Evolutionary conservation across 2,797 vertebrate genomes (phyloP), one percentile per base, ranked within the genome.

Genomic region (Onychomys torridus): DNA sequence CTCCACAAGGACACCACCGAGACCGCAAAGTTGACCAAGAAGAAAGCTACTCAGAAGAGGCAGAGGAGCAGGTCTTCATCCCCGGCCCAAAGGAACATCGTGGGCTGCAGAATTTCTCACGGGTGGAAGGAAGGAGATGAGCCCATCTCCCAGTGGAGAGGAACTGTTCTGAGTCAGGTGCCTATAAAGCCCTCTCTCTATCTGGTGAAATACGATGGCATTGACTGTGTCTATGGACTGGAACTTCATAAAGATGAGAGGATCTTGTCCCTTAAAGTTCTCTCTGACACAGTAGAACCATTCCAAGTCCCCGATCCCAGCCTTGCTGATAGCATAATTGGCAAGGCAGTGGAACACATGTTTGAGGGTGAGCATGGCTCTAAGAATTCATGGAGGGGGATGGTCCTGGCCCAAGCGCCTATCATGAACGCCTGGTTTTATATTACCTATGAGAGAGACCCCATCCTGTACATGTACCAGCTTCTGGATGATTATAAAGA

Each of bases 371-470:
- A 99, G 77, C 99, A 99, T 89, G 99, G 99, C 37, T 99, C 99
- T 9, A 99, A 99, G 97, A 99, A 99, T 98, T 99, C 99, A 91
- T 99, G 99, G 99, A 98, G 99, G 97, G 99, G 99, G 34, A 99
- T 99, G 99, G 99, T 99, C 0, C 98, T 99, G 97, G 99, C 99
- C 96, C 99, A 99, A 65, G 99, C 99, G 65, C 99, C 99, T 92
- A 99, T 99, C 98, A 99, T 99, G 99, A 99, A 99, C 97, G 99
- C 98, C 4, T 99, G 99, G 99, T 99, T 99, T 99, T 99, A 99
- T 98, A 99, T 99, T 97, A 99, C 99, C 65, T 99, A 99, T 0
- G 99, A 99, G 98, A 99, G 99, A 96, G 99, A 99, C 98, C 99
- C 99, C 0, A 99, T 99, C 59, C 99, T 99, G 83, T 99, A 99